phyloP scores from a whole-genome alignment of 2,888 invertebrate species.

The Ectemnius cavifrons region DNA sequence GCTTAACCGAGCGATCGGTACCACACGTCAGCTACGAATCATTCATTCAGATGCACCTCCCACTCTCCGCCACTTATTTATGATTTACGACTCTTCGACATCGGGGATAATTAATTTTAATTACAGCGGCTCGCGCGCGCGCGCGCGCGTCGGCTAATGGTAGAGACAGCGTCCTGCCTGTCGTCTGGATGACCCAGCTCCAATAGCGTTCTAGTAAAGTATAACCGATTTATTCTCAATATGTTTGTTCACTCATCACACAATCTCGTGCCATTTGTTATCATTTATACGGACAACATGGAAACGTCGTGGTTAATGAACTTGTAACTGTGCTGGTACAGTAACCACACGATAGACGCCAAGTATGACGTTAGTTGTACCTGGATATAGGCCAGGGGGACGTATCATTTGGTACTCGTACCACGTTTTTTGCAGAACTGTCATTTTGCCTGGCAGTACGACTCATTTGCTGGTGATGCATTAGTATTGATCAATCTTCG shows the following conservation, averaged over 20 bases:
- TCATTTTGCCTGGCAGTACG: not conserved
- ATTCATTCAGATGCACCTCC: conserved; percentile 53
- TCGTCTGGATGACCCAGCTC: too few species aligned
- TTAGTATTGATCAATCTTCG: conserved; percentile 38
- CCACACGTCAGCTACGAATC: conserved; percentile 43
- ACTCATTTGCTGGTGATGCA: conserved; percentile 9
- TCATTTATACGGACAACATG: too few species aligned
- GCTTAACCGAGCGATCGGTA: conserved; percentile 18
- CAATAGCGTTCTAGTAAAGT: too few species aligned
- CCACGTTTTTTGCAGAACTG: not conserved
- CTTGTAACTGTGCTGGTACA: too few species aligned
- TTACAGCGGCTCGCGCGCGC: conserved; percentile 42
- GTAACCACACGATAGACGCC: too few species aligned
- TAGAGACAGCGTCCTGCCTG: too few species aligned
- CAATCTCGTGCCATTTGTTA: too few species aligned
- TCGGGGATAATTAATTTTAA: conserved; percentile 58
- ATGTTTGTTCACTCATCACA: too few species aligned
- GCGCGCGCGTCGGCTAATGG: conserved; percentile 27
- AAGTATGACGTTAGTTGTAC: too few species aligned
- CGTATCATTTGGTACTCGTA: not conserved
- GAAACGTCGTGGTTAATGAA: too few species aligned
- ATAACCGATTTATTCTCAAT: too few species aligned
- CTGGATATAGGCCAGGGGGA: not conserved
- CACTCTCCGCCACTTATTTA: conserved; percentile 55
- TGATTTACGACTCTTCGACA: conserved; percentile 58